Base-by-base conservation (phyloP, 2,113 vertebrate species). In the Gallinago media region DNA sequence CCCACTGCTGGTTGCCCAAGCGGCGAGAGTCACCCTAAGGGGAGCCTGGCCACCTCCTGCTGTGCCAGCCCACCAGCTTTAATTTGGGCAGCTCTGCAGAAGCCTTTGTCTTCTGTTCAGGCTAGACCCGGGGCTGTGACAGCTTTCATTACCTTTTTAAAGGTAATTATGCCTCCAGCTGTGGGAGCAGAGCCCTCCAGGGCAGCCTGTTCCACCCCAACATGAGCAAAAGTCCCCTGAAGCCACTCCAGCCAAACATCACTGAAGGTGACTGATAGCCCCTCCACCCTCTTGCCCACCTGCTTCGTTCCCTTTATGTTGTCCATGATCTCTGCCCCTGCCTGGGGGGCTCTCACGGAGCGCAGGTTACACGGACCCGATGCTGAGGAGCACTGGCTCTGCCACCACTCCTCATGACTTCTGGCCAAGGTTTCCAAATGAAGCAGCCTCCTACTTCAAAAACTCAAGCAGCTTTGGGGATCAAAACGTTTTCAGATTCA, bases 261-360 rank as follows among this genome's bases (percentile, higher is more conserved):
- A 3, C 59, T 25, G 16, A 29, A 23, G 36, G 23, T 15, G 34
- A 44, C 34, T 3, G 11, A 6, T 47, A 63, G 50, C 21, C 25
- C 31, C n/a, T 74, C 42, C 31, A 31, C 18, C 3, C 21, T 86
- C 67, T n/a, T 20, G 22, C 6, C 34, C 54, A 26, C 25, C 36
- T 66, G 31, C 49, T 77, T 38, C 34, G 7, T 7, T 81, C 63
- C 42, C 63, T 54, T 75, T 17, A 11, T 2, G 3, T 11, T 21
- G 44, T 50, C 3, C 11, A 7, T 9, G 34, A 59, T 4, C 58
- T 47, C 44, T 65, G 49, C 31, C 59, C 55, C 4, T 0, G 0
- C 6, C 46, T 32, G 25, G 13, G 44, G 75, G 21, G 44, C 75
- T 78, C 54, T 21, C 13, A 40, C 15, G 22, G 31, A 23, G 32